These are phyloP conservation scores for Nezara viridula DNA, from an alignment of 2,888 invertebrate species.

Conservation along the genomic window DNA sequence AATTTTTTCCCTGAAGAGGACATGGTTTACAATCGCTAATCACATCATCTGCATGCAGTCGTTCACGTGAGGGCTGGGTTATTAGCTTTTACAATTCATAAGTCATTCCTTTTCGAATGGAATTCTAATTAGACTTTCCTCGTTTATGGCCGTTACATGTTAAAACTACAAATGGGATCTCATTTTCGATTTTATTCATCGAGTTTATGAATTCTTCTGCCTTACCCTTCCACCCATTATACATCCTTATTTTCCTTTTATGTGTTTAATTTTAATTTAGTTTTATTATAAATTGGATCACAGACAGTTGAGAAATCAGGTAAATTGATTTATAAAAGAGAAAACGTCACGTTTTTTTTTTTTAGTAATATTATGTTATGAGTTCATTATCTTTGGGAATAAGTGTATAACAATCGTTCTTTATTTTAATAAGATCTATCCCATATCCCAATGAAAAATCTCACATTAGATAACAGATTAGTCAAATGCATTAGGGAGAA, in stretches of 20 bases:
- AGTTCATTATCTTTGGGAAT: no score
- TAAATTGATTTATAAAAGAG: no score
- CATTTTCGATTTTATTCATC: not conserved
- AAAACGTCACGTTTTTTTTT: no score
- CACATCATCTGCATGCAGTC: slow-evolving; percentile 13
- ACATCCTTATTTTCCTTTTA: not conserved
- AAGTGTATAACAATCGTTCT: no score
- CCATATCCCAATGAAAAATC: no score
- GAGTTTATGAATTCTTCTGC: not conserved
- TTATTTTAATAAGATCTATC: no score
- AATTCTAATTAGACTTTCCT: slow-evolving; percentile 39
- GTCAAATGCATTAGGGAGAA: no score
- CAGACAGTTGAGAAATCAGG: no score
- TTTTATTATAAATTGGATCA: no score
- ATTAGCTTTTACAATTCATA: slow-evolving; percentile 51
- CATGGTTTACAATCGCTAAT: not conserved
- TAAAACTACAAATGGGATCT: slow-evolving; percentile 37
- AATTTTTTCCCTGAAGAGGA: not conserved
- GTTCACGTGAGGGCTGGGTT: not conserved
- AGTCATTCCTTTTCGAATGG: slow-evolving; percentile 46
- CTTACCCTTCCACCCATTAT: not conserved
- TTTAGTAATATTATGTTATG: no score
- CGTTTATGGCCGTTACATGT: slow-evolving; percentile 25
- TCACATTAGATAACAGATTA: no score
- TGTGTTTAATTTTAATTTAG: no score